phyloP scores from a whole-genome alignment of 2,888 invertebrate species.

The Agrotis puta region DNA sequence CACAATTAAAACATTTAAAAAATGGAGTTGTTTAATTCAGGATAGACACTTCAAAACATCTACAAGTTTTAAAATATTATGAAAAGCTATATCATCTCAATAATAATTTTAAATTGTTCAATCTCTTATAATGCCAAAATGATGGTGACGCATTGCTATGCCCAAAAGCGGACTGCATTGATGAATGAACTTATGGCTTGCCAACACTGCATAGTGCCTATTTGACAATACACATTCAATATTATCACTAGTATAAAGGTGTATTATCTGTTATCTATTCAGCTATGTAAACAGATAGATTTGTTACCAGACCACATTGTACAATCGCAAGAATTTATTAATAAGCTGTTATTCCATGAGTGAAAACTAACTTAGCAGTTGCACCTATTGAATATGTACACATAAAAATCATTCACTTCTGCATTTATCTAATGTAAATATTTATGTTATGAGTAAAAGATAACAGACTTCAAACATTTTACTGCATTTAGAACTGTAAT shows the following conservation, averaged over 20 bases:
- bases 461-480: conserved; percentile 9
- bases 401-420: neutral
- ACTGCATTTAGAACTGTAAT: neutral
- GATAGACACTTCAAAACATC: too few species aligned
- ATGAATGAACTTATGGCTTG: neutral
- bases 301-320: conserved; percentile 11
- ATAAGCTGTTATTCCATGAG: neutral
- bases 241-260: neutral
- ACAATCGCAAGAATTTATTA: neutral
- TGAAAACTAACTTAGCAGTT: neutral
- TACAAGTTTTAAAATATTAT: neutral
- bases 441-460: conserved; percentile 42
- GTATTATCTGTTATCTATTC: conserved; percentile 13
- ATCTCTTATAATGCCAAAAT: neutral
- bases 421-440: conserved; percentile 43
- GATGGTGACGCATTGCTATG: neutral
- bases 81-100: neutral
- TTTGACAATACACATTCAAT: neutral
- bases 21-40: too few species aligned
- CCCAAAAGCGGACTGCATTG: neutral
- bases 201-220: neutral
- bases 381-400: neutral
- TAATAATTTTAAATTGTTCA: neutral
- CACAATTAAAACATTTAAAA: too few species aligned
- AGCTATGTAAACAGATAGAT: conserved; percentile 6